A percentile compares a stretch with the other conserved stretches of the same genome.
These are phyloP conservation scores for Oegoconia quadripuncta DNA, from an alignment of 2,888 invertebrate genomes.

Conservation along the genomic window DNA sequence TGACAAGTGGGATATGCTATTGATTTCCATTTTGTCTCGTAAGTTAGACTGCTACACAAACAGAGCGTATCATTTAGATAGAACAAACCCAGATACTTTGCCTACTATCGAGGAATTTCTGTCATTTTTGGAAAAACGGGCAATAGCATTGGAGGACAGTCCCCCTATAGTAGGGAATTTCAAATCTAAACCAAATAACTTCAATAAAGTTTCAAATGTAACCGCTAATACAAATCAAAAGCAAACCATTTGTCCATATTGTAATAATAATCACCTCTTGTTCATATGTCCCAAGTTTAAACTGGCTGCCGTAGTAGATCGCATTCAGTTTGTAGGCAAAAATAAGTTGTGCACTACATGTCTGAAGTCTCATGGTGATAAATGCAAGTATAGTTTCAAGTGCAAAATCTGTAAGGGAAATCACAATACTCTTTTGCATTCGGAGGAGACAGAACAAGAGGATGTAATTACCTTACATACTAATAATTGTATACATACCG, in stretches of 20 bases:
- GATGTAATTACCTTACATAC: not conserved
- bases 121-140: conserved; percentile 7
- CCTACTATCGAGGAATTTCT: conserved; percentile 10
- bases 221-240: not conserved
- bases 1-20: conserved; percentile 1
- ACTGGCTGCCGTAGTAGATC: conserved; percentile 5
- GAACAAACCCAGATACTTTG: conserved; percentile 2
- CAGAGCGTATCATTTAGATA: conserved; percentile 13
- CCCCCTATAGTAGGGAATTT: not conserved
- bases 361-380: conserved; percentile 12
- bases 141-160: conserved; percentile 3
- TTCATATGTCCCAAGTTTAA: conserved; percentile 10
- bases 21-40: conserved; percentile 3
- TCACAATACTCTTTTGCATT: conserved; percentile 7
- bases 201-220: not conserved
- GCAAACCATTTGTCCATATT: not conserved
- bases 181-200: not conserved
- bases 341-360: conserved; percentile 14
- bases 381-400: conserved; percentile 13
- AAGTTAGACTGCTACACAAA: conserved; percentile 13
- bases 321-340: conserved; percentile 7
- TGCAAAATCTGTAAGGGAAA: conserved; percentile 16
- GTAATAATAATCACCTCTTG: conserved; percentile 4
- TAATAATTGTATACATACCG: conserved; percentile 4
- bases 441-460: not conserved